phyloP scores from a whole-genome alignment of 92 coral and sea anemone species.

The Pocillopora grandis region DNA sequence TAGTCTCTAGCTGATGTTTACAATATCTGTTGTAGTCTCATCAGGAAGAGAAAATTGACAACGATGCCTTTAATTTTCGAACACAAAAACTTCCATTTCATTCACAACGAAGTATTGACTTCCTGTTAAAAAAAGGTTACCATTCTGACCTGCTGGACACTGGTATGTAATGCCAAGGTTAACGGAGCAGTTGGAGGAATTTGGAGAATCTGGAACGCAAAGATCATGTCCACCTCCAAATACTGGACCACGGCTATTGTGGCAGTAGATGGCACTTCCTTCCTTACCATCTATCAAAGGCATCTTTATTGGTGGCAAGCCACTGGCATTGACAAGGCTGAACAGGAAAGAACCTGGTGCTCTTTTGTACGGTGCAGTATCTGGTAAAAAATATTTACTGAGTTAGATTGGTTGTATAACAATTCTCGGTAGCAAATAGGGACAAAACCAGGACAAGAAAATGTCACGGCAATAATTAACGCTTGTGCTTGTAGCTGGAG shows the following conservation, averaged over 20 bases:
- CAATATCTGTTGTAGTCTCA: too few species aligned
- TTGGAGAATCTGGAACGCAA: conserved; percentile 34
- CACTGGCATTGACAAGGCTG: conserved; percentile 39
- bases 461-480: too few species aligned
- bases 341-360: conserved; percentile 46
- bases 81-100: conserved; percentile 61
- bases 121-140: conserved; percentile 44
- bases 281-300: conserved; percentile 19
- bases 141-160: conserved; percentile 51
- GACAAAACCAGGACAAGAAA: too few species aligned
- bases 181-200: conserved; percentile 8
- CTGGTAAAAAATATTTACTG: conserved; percentile 1
- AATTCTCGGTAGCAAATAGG: too few species aligned
- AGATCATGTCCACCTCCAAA: conserved; percentile 64
- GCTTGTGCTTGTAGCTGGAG: too few species aligned
- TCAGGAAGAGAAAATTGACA: too few species aligned
- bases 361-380: not conserved
- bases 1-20: too few species aligned
- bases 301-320: conserved; percentile 34
- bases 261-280: conserved; percentile 48
- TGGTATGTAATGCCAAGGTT: conserved; percentile 15
- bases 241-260: conserved; percentile 49
- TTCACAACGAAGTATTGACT: conserved; percentile 37
- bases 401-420: too few species aligned
- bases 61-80: not conserved